Base-by-base conservation (phyloP, 2,113 vertebrate genomes). In the Vulpes ferrilata region DNA sequence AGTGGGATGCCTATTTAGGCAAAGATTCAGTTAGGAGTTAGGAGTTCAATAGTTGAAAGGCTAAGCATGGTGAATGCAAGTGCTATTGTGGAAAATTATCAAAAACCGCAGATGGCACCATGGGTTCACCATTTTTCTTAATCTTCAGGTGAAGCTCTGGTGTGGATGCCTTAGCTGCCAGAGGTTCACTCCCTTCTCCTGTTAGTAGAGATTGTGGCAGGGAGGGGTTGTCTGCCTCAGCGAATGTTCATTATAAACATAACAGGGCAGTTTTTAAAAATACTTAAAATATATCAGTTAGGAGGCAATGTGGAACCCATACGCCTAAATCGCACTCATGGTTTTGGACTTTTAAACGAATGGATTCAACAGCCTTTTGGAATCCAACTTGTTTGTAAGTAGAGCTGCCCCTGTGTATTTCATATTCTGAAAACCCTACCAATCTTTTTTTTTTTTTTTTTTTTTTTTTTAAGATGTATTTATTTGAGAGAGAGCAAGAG, bases 121-220 rank as follows among this genome's bases (percentile, higher is more conserved):
- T 6, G 51, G 38, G n/a, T 67, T 73, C 67, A 13, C 51, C 80
- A 57, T 69, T 64, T 38, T 88, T 76, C 79, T 95, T 95, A 43
- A 97, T 96, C 97, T 93, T 23, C 35, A 85, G 60, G 71, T 74
- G 43, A 67, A 74, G 57, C 62, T 79, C 57, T 89, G 27, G 5
- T 38, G 9, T 73, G 62, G 65, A 20, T 80, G 79, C 74, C 73
- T 88, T 82, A 53, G 57, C 90, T 80, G 51, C 86, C 81, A 93
- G 27, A 53, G 19, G 94, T 84, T 74, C 86, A 94, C 88, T 74
- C 97, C 90, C 95, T 94, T 90, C 93, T 92, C 27, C 79, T 97
- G 94, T 83, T 88, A 76, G 60, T 82, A 65, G 85, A 96, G 97
- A 97, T 97, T 98, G 35, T 94, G 92, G 20, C 65, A 60, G 69